Percentiles rank a stretch among this genome's conserved stretches.
Conservation (phyloP, 1,140 invertebrate genomes). For the Centruroides sculpturatus region DNA sequence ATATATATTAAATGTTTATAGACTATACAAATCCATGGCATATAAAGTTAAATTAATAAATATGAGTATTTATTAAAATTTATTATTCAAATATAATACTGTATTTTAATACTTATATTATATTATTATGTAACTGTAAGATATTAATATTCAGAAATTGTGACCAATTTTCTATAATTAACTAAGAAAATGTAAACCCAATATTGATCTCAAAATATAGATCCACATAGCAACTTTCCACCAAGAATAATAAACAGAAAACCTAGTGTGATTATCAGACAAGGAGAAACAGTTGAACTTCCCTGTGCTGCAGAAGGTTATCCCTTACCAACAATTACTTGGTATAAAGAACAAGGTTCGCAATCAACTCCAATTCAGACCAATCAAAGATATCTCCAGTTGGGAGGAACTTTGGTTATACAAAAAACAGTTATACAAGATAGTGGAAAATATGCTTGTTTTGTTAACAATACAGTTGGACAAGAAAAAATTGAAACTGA, state of each 20-base stretch:
- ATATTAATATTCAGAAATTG: too few species aligned
- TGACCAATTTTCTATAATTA: too few species aligned
- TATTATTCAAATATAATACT: too few species aligned
- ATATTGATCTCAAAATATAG: conserved; percentile 21
- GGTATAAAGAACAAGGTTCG: conserved; percentile 16
- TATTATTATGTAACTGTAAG: too few species aligned
- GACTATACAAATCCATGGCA: too few species aligned
- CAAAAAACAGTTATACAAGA: conserved; percentile 12
- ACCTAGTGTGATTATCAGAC: conserved; percentile 18
- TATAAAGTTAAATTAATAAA: too few species aligned
- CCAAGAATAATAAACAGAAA: conserved; percentile 18
- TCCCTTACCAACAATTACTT: conserved; percentile 18
- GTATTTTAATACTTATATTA: too few species aligned
- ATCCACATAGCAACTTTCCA: conserved; percentile 31
- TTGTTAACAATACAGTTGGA: conserved; percentile 21
- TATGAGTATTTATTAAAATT: too few species aligned
- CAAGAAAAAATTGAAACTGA: conserved; percentile 21
- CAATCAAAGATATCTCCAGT: conserved; percentile 1
- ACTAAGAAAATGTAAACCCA: too few species aligned
- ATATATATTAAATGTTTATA: too few species aligned
- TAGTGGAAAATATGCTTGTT: conserved; percentile 20
- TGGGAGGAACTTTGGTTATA: conserved; percentile 17
- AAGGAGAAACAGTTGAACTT: conserved; percentile 25
- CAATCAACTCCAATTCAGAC: not conserved
- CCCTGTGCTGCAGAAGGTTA: conserved; percentile 29